These are phyloP conservation scores for Lepidurus packardi DNA, from an alignment of 1,140 invertebrate genomes.

Conservation along the genomic window DNA sequence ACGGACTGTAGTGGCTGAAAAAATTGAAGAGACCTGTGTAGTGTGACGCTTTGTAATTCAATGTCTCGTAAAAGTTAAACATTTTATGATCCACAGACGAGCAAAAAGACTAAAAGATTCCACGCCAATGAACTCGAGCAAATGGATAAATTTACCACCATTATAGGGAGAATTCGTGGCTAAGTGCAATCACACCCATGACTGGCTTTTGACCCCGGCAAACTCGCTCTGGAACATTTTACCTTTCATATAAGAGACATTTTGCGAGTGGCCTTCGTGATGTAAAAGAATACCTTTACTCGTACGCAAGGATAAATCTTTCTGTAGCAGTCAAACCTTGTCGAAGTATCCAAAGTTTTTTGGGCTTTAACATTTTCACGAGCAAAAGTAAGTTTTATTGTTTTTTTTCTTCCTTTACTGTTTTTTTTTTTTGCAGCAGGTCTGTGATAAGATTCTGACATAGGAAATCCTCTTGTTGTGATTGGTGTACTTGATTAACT, in stretches of 20 bases:
- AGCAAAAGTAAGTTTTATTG: no score
- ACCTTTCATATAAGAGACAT: not conserved
- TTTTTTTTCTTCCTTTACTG: no score
- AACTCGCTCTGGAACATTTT: slow-evolving; percentile 8
- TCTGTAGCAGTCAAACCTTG: not conserved
- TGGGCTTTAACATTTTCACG: no score
- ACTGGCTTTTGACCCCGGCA: slow-evolving; percentile 1
- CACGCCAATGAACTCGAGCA: slow-evolving; percentile 20
- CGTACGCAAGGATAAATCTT: not conserved
- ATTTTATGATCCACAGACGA: not conserved
- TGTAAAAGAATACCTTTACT: not conserved
- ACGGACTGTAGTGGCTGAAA: not conserved
- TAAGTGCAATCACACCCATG: not conserved
- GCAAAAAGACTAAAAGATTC: not conserved
- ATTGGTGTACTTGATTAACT: no score
- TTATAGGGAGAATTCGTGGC: not conserved
- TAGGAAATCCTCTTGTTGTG: no score
- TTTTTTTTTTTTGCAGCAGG: no score
- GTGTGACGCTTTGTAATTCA: not conserved
- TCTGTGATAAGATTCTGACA: no score
- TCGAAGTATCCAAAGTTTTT: no score
- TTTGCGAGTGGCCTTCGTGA: not conserved
- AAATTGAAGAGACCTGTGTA: not conserved
- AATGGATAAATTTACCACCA: not conserved
- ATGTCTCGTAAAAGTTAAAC: not conserved